Evolutionary conservation across 64 coral and sea anemone genomes (phyloP), one percentile per base, ranked within the genome.

Genomic region (Pocillopora verrucosa): DNA sequence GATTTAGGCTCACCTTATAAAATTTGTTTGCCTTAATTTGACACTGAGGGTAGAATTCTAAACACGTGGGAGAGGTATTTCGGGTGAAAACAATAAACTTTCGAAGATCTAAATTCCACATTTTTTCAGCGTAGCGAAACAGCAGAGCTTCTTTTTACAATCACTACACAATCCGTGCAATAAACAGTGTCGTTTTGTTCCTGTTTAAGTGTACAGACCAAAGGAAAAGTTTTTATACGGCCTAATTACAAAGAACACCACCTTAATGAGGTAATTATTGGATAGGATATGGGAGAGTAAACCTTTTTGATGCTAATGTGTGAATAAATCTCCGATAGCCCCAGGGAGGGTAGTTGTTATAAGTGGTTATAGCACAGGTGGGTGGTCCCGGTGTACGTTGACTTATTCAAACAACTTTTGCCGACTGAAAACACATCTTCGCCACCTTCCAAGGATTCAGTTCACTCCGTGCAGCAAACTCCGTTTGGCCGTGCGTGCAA

Each of bases 241-340:
- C 86, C 61, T 97, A 91, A 97, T 97, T 97, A 94, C 89, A 88
- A 97, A 90, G 68, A 83, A 91, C 95, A 97, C 89, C 77, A 83
- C 69, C 87, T 59, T 96, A 96, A 96, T 96, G 88, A 94, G 92
- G 88, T 97, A 97, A 97, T 97, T 97, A 97, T 90, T 91, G 90
- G 91, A 97, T 97, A 84, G 74, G 82, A 89, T 91, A 57, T 73
- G 76, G 80, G 58, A 90, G 88, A 83, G 79, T 97, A 92, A 97
- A 91, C 76, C 95, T 93, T 94, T 94, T 97, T 87, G 76, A 97
- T 97, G 95, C 88, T 97, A 97, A 97, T 96, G 91, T 83, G 89
- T 72, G 88, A 86, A 96, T 89, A 97, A 97, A 97, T 93, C 95
- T 68, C 59, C 92, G 85, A 88, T 91, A 60, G 88, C 92, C 90